Evolutionary conservation across 2,113 vertebrate genomes (phyloP), one percentile per base, ranked within the genome.

Genomic region (Puma concolor): DNA sequence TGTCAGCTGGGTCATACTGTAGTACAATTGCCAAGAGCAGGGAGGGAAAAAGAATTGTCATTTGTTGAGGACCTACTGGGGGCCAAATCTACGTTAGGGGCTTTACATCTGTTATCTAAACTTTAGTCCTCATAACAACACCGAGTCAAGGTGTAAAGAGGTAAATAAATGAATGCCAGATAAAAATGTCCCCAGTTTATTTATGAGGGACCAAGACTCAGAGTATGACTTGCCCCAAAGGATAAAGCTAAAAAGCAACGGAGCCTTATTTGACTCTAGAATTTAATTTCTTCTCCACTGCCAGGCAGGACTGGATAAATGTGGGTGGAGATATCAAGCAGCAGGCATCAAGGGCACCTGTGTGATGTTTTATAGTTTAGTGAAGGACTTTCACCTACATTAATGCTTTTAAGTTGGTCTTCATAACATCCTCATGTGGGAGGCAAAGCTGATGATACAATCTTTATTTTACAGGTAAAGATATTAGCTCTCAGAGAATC

Each of bases 381-480:
- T 14, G 17, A 77, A 76, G 64, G n/a, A 64, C 48, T 97, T 95
- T 72, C 67, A 72, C 77, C n/a, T 19, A 33, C 44, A 54, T 44
- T 57, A 44, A 86, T 64, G 54, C 29, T 66, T 64, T 71, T 60
- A 6, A 52, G 17, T 79, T 60, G n/a, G 41, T 87, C 63, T 31
- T 79, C 38, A 29, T 38, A 72, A 91, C 44, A 48, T 60, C 82
- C 52, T 94, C 48, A 25, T 52, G 21, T 64, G 50, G 29, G 50
- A 80, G 89, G 83, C 36, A 38, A 71, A 85, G 57, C 84, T 57
- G 12, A 13, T 74, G 81, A 91, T 84, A 84, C 1, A 60, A 81
- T 76, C 80, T 91, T 90, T 87, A 84, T 93, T 69, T 84, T 88
- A 67, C 71, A 80, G 8, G 81, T 71, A 77, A 94, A 38, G 50